These are phyloP conservation scores for Hormiphora californensis DNA, from an alignment of 37 sponge, comb jelly and placozoan genomes.

Conservation along the genomic window DNA sequence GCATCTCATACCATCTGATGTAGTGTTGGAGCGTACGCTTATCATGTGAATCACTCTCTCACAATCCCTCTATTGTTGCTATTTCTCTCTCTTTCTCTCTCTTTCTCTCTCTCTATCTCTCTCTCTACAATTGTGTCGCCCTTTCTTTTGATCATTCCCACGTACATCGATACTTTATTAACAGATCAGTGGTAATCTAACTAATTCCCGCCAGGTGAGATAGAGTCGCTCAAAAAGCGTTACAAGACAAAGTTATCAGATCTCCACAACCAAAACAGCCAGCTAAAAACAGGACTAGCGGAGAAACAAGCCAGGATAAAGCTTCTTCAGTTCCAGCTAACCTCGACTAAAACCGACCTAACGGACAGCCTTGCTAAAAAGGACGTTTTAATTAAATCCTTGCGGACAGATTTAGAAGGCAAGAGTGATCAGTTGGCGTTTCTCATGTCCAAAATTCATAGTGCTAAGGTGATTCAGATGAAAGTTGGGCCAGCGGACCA, in stretches of 20 bases:
- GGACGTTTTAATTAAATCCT: slow-evolving; percentile 3
- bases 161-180: too few species aligned
- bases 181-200: too few species aligned
- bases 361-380: slow-evolving; percentile 8
- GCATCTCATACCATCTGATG: too few species aligned
- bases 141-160: too few species aligned
- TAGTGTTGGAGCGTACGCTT: too few species aligned
- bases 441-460: slow-evolving; percentile 32
- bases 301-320: background rate
- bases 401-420: background rate
- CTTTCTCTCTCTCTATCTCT: too few species aligned
- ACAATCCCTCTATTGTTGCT: too few species aligned
- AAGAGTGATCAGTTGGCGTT: slow-evolving; percentile 29
- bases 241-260: background rate
- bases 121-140: too few species aligned
- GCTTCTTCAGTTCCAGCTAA: slow-evolving; percentile 11
- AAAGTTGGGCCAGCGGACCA: too few species aligned
- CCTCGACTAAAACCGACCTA: slow-evolving; percentile 7
- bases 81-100: too few species aligned
- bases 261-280: background rate
- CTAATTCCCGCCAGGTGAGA: slow-evolving; percentile 1
- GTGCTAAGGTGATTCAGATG: slow-evolving; percentile 20
- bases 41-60: too few species aligned
- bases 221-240: background rate
- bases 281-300: background rate